These are phyloP conservation scores for Rhynchophorus ferrugineus DNA, from an alignment of 1,140 invertebrate genomes.

Conservation along the genomic window DNA sequence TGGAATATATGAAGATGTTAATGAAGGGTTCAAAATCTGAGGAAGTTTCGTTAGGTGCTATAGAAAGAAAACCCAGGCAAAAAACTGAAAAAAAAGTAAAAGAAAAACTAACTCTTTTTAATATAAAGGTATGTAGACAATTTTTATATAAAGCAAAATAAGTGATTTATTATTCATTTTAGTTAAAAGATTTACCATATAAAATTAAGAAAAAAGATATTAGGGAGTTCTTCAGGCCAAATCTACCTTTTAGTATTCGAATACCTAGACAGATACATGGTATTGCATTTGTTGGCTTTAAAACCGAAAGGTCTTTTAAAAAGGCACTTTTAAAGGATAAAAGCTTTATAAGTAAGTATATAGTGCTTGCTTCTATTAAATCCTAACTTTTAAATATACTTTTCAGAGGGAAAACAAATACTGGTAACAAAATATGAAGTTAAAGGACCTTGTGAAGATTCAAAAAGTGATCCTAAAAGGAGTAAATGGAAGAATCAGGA, in stretches of 20 bases:
- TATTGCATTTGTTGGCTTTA: conserved; percentile 88
- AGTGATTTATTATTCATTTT: conserved; percentile 6
- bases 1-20: conserved; percentile 50
- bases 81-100: conserved; percentile 35
- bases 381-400: conserved; percentile 12
- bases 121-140: conserved; percentile 47
- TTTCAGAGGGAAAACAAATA: conserved; percentile 56
- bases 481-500: conserved; percentile 64
- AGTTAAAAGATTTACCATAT: conserved; percentile 50
- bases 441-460: conserved; percentile 43
- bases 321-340: conserved; percentile 80
- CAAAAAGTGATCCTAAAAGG: conserved; percentile 39
- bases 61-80: conserved; percentile 34
- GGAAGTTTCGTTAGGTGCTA: conserved; percentile 11
- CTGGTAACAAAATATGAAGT: conserved; percentile 56
- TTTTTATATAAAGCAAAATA: background rate
- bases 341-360: conserved; percentile 66
- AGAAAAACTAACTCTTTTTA: conserved; percentile 47
- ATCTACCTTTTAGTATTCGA: conserved; percentile 70
- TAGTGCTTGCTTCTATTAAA: conserved; percentile 3
- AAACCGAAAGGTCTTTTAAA: conserved; percentile 70
- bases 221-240: conserved; percentile 76
- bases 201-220: conserved; percentile 71
- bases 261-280: conserved; percentile 69
- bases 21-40: conserved; percentile 15